Conservation (phyloP, 2,113 vertebrate genomes). For the Dasyurus viverrinus region DNA sequence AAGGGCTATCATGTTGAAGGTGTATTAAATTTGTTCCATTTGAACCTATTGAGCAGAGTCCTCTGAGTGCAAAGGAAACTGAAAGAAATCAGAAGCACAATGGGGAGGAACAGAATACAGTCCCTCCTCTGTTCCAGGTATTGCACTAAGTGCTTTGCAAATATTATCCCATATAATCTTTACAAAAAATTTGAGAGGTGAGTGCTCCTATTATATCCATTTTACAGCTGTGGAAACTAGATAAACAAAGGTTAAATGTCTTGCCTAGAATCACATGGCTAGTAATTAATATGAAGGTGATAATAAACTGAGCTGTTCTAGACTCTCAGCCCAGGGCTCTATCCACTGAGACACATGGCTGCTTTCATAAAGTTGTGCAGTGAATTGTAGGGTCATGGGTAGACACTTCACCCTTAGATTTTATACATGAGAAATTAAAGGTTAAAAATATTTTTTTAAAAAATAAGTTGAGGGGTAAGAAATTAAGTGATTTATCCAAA, state of each 20-base stretch:
- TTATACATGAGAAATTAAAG: background rate
- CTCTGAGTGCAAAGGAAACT: background rate
- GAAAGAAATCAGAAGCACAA: background rate
- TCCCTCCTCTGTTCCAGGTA: background rate
- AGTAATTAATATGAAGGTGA: background rate
- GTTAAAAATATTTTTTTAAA: background rate
- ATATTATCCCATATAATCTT: background rate
- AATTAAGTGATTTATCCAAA: background rate
- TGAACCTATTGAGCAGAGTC: no score
- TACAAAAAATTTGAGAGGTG: background rate
- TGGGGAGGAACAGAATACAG: background rate
- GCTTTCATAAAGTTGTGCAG: background rate
- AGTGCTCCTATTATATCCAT: no score
- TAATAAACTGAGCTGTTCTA: background rate
- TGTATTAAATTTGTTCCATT: no score
- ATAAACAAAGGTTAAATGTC: no score
- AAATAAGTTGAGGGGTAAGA: background rate
- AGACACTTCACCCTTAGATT: background rate
- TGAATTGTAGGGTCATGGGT: background rate
- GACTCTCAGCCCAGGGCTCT: background rate
- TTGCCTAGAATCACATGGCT: background rate
- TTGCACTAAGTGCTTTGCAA: background rate
- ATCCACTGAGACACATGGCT: background rate
- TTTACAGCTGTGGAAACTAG: no score
- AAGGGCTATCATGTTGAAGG: background rate